A percentile compares a stretch with the other conserved stretches of the same genome.
Evolutionary conservation across 2,797 vertebrate species (phyloP).

Genomic region (Taeniopygia guttata): DNA sequence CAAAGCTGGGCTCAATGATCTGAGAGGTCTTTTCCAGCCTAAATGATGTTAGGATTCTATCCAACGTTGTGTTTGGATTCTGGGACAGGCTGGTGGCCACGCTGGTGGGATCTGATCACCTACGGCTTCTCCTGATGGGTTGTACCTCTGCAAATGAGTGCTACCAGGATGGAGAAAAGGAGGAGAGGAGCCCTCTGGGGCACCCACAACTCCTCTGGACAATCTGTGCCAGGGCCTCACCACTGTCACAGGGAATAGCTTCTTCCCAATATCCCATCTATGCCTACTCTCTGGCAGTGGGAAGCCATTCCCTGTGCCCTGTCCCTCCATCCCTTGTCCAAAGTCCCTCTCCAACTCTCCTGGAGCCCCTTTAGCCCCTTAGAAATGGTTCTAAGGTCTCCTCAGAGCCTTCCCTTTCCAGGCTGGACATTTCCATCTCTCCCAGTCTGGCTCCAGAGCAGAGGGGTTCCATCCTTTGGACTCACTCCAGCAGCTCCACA

Average conservation of each 20-base stretch:
- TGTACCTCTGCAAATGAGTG: accelerated
- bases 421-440: neutral
- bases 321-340: accelerated
- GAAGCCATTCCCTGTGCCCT: neutral
- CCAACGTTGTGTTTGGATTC: accelerated
- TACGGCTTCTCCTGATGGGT: accelerated
- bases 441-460: neutral
- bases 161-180: neutral
- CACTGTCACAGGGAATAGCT: accelerated
- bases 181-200: neutral
- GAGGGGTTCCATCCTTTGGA: neutral
- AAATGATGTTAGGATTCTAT: neutral
- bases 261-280: neutral
- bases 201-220: neutral
- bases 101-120: neutral
- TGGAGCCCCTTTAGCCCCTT: neutral
- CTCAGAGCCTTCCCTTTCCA: neutral
- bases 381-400: neutral
- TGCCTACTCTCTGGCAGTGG: neutral
- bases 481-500: accelerated
- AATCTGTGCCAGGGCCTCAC: accelerated
- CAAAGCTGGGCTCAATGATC: neutral
- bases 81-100: neutral
- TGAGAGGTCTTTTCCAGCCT: neutral
- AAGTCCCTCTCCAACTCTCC: neutral